Base-by-base conservation (phyloP, 2,797 vertebrate species). In the Neostethus bicornis region DNA sequence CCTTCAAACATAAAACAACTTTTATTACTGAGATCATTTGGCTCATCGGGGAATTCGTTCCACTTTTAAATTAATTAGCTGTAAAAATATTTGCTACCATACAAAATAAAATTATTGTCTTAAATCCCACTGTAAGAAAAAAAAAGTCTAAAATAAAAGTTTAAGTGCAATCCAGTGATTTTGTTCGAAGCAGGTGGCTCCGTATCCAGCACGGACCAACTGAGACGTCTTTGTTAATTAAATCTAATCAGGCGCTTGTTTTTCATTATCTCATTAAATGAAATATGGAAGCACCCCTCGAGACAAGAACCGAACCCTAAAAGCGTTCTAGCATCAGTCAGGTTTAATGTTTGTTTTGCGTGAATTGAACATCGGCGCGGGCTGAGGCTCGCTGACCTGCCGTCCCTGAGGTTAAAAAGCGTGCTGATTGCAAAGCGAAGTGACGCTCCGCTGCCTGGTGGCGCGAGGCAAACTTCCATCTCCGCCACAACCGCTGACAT, bases 381-480 rank as follows among this genome's bases (percentile, higher is more conserved):
- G 65, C 73, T 47, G 61, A 50, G 67, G 42, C 70, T 35, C 20
- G 56, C 69, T 79, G 82, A 85, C 83, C 86, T 58, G 64, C 61
- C 37, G 69, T 81, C 81, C 87, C 74, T 0, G 75, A 79, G 86
- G 80, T 84, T 84, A 80, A 84, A 83, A 87, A 73, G 52, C 75
- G 65, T 79, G 57, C 67, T 84, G 87, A 89, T 69, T 74, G 75
- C 61, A 66, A 91, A 81, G 74, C 67, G 81, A 88, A 86, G 83
- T 88, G 89, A 90, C 79, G 78, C 81, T 67, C 51, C 52, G 75
- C 75, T 83, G 87, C 83, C 86, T 81, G 68, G 79, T 89, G 83
- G 87, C 65, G 41, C 58, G 67, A 58, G 68, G 74, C 54, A 65
- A 74, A 51, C 70, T 60, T 85, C 66, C 80, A 66, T 89, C 81